phyloP scores from a whole-genome alignment of 2,797 vertebrate genomes.

The Linurgus olivaceus region DNA sequence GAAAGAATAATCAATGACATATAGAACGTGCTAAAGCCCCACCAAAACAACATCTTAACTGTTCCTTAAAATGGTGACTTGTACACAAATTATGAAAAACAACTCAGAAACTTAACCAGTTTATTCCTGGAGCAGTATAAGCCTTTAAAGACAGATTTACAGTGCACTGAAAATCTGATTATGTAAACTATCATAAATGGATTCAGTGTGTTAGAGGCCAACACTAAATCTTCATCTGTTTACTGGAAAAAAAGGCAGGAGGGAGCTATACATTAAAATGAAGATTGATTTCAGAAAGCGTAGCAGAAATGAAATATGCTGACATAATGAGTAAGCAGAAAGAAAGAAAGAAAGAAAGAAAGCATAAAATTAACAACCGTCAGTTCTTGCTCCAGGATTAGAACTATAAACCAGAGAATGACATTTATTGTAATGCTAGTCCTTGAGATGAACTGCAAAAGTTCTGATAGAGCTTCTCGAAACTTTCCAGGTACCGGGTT shows the following conservation, averaged over 20 bases:
- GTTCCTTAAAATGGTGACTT: neutral
- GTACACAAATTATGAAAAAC: conserved; percentile 17
- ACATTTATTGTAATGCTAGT: conserved; percentile 22
- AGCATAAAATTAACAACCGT: conserved; percentile 45
- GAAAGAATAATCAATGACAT: neutral
- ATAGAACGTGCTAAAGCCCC: neutral
- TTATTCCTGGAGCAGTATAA: conserved; percentile 8
- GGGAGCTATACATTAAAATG: conserved; percentile 40
- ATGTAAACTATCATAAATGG: conserved; percentile 48
- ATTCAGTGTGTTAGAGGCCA: conserved; percentile 25
- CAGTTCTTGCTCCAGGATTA: conserved; percentile 17
- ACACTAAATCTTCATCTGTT: conserved; percentile 48
- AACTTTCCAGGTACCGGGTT: neutral
- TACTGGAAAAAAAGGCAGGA: conserved; percentile 14
- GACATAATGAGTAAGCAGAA: conserved; percentile 45
- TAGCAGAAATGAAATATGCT: conserved; percentile 40
- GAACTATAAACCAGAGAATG: conserved; percentile 10
- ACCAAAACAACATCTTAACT: neutral
- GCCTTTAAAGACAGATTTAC: conserved; percentile 37
- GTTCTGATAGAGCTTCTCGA: neutral
- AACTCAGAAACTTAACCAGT: conserved; percentile 15
- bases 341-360: conserved; percentile 31
- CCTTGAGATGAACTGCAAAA: conserved; percentile 40
- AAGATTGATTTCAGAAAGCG: conserved; percentile 30
- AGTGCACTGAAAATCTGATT: conserved; percentile 43